Base-by-base conservation (phyloP, 2,797 vertebrate genomes). In the Gouania willdenowi region DNA sequence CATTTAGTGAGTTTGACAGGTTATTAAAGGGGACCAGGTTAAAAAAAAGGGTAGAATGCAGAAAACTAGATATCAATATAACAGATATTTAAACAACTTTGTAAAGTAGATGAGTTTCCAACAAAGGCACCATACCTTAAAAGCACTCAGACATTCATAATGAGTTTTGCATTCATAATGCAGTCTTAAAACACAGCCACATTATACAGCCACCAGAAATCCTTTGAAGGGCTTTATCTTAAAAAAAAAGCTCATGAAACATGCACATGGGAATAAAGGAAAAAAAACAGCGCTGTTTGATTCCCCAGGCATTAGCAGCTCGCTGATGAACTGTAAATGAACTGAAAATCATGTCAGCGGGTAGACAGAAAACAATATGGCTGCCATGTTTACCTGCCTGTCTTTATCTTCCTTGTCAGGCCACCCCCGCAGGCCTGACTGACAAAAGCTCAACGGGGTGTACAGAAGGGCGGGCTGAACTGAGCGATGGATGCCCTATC, bases 401-500 rank as follows among this genome's bases (percentile, higher is more conserved):
- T 63, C 60, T 71, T 59, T 60, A 77, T 71, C 37, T 46, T 62
- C 71, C 41, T 29, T 51, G 69, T 81, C 77, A 77, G 66, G 61
- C 54, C 2, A 59, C 79, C 66, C 69, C 69, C 44, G 30, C 53
- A 46, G 71, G 72, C 70, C 70, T 72, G 76, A 78, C 67, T 75
- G 82, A 87, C 77, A 85, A 84, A 84, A 70, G 48, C 68, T 66
- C 79, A 33, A 68, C 68, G 29, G 69, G 75, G 56, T 55, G 59
- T 47, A 56, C 23, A 35, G 29, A 30, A 52, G 24, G 31, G 40
- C 3, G 31, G 52, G 52, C 21, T 8, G 43, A 26, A 48, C 42
- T 76, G 77, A 84, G 63, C 63, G 77, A 81, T 67, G 77, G 79
- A 78, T 73, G 81, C 53, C 81, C 79, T 71, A 89, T 91, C 83